These are phyloP conservation scores for Tholera decimalis DNA, from an alignment of 2,888 invertebrate species.

Conservation along the genomic window DNA sequence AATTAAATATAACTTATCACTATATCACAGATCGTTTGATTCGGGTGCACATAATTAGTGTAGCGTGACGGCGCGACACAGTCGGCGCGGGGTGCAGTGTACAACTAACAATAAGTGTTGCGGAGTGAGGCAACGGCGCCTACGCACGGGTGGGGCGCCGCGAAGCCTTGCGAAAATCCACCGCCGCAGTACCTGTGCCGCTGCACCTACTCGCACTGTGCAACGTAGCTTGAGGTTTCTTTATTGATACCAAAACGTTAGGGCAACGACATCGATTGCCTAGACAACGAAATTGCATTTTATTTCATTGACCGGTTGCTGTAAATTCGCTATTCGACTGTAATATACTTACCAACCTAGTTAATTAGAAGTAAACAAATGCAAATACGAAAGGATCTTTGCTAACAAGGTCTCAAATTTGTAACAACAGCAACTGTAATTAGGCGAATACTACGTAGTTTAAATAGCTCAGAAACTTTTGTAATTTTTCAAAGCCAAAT, in stretches of 20 bases:
- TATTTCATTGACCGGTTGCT: not conserved
- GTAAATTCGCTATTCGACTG: not conserved
- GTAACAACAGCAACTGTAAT: conserved; percentile 2
- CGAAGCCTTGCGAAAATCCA: conserved; percentile 89
- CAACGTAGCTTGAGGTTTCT: conserved; percentile 32
- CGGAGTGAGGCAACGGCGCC: conserved; percentile 78
- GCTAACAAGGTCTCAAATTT: conserved; percentile 25
- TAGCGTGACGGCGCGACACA: conserved; percentile 72
- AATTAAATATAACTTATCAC: conserved; percentile 84
- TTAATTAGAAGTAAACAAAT: not conserved
- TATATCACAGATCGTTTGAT: conserved; percentile 89
- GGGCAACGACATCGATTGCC: conserved; percentile 4
- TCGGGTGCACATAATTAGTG: conserved; percentile 81
- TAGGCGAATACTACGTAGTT: conserved; percentile 6
- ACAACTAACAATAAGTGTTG: conserved; percentile 68
- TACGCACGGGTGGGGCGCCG: conserved; percentile 84
- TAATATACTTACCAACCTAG: not conserved
- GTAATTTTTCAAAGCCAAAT: conserved; percentile 16
- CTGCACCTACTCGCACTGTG: conserved; percentile 66
- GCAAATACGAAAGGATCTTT: conserved; percentile 11
- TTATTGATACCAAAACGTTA: conserved; percentile 27
- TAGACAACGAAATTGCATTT: conserved; percentile 2
- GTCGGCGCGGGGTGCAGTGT: conserved; percentile 79
- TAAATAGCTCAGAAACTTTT: not conserved
- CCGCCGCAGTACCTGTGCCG: conserved; percentile 65